These are phyloP conservation scores for Leptodactylus fuscus DNA, from an alignment of 2,113 vertebrate genomes.

Conservation along the genomic window DNA sequence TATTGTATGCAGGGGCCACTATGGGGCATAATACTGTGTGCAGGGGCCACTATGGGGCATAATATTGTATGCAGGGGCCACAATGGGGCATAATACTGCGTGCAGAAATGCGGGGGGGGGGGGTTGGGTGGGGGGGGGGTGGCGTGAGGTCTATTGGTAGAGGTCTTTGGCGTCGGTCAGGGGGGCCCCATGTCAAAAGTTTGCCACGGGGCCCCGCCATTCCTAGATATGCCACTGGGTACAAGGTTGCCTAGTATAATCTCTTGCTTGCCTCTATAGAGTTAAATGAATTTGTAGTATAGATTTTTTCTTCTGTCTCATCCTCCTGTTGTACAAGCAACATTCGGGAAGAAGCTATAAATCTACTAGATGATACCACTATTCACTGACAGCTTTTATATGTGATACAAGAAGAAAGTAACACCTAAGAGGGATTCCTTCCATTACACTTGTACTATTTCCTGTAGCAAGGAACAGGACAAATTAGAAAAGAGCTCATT, in stretches of 20 bases:
- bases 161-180: no score
- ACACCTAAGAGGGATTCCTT: background rate
- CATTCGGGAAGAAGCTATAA: background rate
- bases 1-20: no score
- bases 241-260: background rate
- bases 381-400: slow-evolving; percentile 19
- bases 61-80: no score
- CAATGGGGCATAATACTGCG: no score
- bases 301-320: slow-evolving; percentile 7
- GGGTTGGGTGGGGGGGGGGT: no score
- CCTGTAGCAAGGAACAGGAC: background rate
- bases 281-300: background rate
- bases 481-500: background rate
- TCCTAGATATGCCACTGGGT: no score
- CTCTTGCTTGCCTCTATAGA: background rate
- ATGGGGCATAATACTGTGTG: no score
- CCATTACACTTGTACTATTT: background rate
- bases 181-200: no score
- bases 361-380: slow-evolving; percentile 13
- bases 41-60: no score
- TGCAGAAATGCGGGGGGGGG: no score
- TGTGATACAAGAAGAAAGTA: background rate
- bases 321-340: background rate
- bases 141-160: no score
- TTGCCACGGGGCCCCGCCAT: no score